These are phyloP conservation scores for Callipepla californica DNA, from an alignment of 2,113 vertebrate genomes.

Conservation along the genomic window DNA sequence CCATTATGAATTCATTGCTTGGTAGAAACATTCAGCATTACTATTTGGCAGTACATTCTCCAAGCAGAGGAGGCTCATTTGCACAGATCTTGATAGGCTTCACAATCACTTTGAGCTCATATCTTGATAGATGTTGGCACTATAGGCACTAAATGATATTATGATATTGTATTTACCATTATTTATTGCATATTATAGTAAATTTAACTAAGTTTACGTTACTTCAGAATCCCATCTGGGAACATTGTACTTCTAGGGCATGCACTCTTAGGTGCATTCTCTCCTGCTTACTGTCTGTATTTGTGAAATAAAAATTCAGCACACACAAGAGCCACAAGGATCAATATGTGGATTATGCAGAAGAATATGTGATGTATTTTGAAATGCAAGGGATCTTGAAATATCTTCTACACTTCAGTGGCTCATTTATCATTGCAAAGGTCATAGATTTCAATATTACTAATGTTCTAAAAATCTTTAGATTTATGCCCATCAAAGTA, in stretches of 20 bases:
- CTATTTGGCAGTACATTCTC: background rate
- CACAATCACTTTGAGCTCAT: background rate
- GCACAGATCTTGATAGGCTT: background rate
- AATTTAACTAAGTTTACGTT: background rate
- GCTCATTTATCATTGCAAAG: slow-evolving; percentile 35
- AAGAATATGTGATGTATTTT: slow-evolving; percentile 11
- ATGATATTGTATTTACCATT: background rate
- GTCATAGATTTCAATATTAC: background rate
- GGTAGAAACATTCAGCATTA: background rate
- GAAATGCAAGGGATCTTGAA: slow-evolving; percentile 8
- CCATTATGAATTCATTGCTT: background rate
- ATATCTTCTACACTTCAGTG: background rate
- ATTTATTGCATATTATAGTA: accelerated
- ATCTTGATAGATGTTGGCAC: background rate
- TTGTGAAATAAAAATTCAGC: background rate
- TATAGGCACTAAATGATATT: background rate
- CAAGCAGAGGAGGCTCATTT: background rate
- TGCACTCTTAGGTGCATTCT: background rate
- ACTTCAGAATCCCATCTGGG: background rate
- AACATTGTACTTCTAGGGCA: background rate
- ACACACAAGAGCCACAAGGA: background rate
- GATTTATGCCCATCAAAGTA: background rate
- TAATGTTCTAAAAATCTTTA: slow-evolving; percentile 5
- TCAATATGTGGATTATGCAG: background rate
- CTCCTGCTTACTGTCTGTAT: background rate